Evolutionary conservation across 1,140 invertebrate species (phyloP), one percentile per base, ranked within the genome.

Genomic region (Drosophila nigromelanica): DNA sequence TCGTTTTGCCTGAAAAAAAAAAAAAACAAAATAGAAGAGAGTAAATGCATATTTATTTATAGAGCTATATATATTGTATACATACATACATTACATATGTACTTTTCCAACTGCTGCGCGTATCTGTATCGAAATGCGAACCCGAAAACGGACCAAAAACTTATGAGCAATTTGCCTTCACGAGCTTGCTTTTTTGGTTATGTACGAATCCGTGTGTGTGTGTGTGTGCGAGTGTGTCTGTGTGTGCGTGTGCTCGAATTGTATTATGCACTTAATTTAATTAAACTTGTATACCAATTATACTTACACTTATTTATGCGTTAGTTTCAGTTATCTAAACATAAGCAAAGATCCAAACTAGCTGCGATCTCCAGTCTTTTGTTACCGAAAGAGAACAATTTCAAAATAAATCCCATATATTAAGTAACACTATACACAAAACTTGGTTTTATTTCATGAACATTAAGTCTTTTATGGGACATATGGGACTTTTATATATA

Each of bases 251-350:
- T 18, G 40, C 7, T 21, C 76, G 47, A 40, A 37, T 58, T 60
- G 56, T 62, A 63, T 62, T 62, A 73, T 78, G 63, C 77, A 74
- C 62, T 48, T 79, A 59, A 33, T 59, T 33, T 37, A 37, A 67
- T 55, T 12, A 66, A 54, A 66, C 50, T 37, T 61, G 54, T 72
- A 72, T 66, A 72, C 62, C 52, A 72, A 39, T 50, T 71, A 55
- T 12, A 56, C 47, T 51, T 51, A 68, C 33, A 54, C 30, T 62
- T 82, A 81, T 82, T 82, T 81, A 82, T 82, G 52, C 62, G 78
- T 50, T 50, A 58, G 50, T 35, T 71, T 63, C 45, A 48, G 52
- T 56, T 71, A n/a, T 40, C 33, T 33, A 55, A 63, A 30, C 59
- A 37, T 39, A 51, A 71, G 61, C 15, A 42, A 56, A 43, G 61